Evolutionary conservation across 1,140 invertebrate species (phyloP).

Genomic region (Tetraneura akinire): DNA sequence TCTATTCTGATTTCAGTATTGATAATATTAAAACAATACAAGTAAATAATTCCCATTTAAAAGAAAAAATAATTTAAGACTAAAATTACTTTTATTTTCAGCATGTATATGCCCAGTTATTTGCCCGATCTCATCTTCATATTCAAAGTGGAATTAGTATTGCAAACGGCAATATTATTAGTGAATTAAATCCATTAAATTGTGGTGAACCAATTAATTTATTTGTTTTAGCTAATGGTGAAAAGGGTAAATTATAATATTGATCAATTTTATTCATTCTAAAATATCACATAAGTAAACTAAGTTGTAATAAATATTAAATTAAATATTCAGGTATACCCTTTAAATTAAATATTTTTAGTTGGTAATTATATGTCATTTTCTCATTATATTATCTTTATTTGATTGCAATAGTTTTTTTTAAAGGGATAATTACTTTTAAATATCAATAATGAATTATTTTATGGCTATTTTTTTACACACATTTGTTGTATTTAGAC

Average conservation of each 20-base stretch:
- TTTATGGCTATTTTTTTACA: no score
- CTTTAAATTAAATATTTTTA: no score
- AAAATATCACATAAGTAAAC: no score
- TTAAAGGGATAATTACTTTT: no score
- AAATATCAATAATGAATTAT: no score
- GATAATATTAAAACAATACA: slow-evolving; percentile 69
- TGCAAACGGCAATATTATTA: slow-evolving; percentile 63
- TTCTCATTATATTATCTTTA: no score
- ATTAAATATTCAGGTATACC: no score
- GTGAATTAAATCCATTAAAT: slow-evolving; percentile 62
- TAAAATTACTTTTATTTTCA: slow-evolving; percentile 57
- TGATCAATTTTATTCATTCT: no score
- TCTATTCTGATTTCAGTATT: slow-evolving; percentile 70
- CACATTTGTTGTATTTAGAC: no score
- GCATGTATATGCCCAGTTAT: slow-evolving; percentile 67
- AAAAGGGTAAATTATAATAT: slow-evolving; percentile 61
- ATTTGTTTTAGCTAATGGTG: slow-evolving; percentile 70
- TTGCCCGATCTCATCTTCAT: slow-evolving; percentile 71
- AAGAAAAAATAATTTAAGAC: neutral
- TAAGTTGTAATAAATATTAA: no score
- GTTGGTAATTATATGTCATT: no score
- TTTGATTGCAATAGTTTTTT: no score
- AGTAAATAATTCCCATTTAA: slow-evolving; percentile 56
- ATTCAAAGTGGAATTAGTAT: slow-evolving; percentile 70
- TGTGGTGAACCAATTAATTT: slow-evolving; percentile 70